Evolutionary conservation across 2,797 vertebrate genomes (phyloP).

Genomic region (Cygnus olor): DNA sequence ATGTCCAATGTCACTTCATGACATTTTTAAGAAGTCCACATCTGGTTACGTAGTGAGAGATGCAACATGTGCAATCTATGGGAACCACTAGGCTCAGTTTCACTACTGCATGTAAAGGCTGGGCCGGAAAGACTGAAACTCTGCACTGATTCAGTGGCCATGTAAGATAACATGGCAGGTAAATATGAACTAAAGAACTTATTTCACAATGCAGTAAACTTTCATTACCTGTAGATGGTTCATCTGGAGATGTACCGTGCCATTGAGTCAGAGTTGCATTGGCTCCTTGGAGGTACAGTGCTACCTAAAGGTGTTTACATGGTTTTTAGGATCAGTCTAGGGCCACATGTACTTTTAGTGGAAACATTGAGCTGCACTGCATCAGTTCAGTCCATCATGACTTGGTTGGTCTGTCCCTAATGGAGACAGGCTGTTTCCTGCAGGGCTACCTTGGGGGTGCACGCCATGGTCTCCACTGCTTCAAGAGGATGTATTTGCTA

Average conservation of each 20-base stretch:
- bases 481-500: not conserved
- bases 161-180: not conserved
- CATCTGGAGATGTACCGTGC: not conserved
- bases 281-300: not conserved
- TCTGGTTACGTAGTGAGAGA: not conserved
- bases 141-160: not conserved
- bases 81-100: not conserved
- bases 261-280: not conserved
- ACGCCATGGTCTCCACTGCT: not conserved
- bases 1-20: not conserved
- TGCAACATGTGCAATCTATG: not conserved
- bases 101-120: not conserved
- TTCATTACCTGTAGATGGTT: not conserved
- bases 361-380: not conserved
- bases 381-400: not conserved
- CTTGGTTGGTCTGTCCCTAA: not conserved
- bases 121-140: not conserved
- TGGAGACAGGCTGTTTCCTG: not conserved
- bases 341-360: not conserved
- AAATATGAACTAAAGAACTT: not conserved
- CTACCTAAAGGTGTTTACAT: not conserved
- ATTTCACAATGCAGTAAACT: not conserved
- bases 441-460: rapidly evolving
- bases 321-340: not conserved
- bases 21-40: not conserved